A percentile compares a stretch with the other conserved stretches of the same genome.
These are phyloP conservation scores for Acleris cristana DNA, from an alignment of 2,888 invertebrate genomes.

Conservation along the genomic window DNA sequence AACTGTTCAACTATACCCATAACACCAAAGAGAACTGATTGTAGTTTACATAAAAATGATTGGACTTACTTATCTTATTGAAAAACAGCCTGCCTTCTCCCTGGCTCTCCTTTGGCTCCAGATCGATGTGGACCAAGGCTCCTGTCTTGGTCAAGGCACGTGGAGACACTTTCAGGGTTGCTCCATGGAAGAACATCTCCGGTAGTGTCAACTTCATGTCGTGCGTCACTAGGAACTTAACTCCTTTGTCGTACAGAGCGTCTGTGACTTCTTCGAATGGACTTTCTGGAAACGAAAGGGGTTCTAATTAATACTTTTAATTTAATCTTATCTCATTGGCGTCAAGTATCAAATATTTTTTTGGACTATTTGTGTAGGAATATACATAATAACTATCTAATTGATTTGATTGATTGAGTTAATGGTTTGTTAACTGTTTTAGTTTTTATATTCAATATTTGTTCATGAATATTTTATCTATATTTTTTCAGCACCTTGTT, in stretches of 20 bases:
- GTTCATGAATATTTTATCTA: too few species aligned
- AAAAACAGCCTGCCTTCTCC: constrained; percentile 86
- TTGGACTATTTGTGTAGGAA: too few species aligned
- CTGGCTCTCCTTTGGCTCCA: constrained; percentile 81
- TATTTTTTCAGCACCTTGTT: too few species aligned
- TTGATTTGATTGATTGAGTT: too few species aligned
- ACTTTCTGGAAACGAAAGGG: constrained; percentile 68
- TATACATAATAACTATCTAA: too few species aligned
- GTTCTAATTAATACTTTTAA: neutral
- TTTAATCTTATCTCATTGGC: neutral
- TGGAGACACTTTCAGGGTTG: constrained; percentile 89
- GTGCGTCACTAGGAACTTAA: constrained; percentile 90
- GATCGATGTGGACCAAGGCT: constrained; percentile 88
- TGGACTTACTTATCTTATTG: constrained; percentile 87
- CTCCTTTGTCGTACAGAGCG: constrained; percentile 87
- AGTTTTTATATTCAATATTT: too few species aligned
- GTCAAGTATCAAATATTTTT: neutral
- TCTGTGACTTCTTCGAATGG: constrained; percentile 91
- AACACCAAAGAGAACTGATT: too few species aligned
- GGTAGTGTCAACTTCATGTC: constrained; percentile 89
- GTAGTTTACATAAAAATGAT: neutral
- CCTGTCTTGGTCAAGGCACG: constrained; percentile 88
- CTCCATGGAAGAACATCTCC: constrained; percentile 88
- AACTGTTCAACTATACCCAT: too few species aligned
- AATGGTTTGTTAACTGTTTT: too few species aligned